Percentiles rank a stretch among this genome's conserved stretches.
Conservation (phyloP, 2,113 vertebrate genomes). For the Chitala chitala region DNA sequence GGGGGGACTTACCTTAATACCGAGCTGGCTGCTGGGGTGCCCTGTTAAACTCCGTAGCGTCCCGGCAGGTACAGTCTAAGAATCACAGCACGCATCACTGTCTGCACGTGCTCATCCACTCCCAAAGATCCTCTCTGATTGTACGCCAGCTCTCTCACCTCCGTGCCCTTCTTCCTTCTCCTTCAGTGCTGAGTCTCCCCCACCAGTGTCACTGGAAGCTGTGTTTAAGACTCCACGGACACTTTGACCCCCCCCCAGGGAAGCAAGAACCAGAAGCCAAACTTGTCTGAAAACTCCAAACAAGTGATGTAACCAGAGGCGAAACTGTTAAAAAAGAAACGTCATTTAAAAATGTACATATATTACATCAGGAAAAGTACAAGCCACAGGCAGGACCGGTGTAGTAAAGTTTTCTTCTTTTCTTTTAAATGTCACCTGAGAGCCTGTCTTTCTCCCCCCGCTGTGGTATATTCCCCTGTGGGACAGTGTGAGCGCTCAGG, state of each 20-base stretch:
- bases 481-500: neutral
- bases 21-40: constrained; percentile 30
- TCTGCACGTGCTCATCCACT: constrained; percentile 4
- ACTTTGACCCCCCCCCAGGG: neutral
- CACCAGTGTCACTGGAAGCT: neutral
- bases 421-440: neutral
- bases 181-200: neutral
- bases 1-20: constrained; percentile 21
- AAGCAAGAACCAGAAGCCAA: neutral
- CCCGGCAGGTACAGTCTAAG: constrained; percentile 13
- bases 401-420: neutral
- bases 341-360: neutral
- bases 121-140: too few species aligned
- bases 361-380: neutral
- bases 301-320: too few species aligned
- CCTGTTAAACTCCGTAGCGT: constrained; percentile 39
- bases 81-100: constrained; percentile 39
- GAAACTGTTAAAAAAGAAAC: neutral
- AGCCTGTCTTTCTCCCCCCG: neutral
- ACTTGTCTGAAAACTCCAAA: neutral
- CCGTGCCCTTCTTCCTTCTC: constrained; percentile 7
- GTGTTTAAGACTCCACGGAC: neutral
- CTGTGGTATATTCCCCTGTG: neutral
- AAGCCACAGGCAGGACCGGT: too few species aligned
- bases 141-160: neutral